These are phyloP conservation scores for Julus scandinavius DNA, from an alignment of 2,888 invertebrate genomes.

Conservation along the genomic window DNA sequence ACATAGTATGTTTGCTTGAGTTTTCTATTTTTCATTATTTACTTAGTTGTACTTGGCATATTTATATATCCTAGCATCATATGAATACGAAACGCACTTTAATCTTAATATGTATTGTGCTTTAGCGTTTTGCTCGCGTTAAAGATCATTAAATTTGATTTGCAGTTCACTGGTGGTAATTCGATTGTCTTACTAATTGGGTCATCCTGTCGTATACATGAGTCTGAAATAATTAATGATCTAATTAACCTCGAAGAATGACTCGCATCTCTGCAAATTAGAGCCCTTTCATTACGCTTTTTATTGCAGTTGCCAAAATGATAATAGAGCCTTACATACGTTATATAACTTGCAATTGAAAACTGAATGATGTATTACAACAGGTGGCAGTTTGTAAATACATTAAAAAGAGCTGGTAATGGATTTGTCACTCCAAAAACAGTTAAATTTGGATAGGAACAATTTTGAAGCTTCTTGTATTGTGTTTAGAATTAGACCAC, in stretches of 20 bases:
- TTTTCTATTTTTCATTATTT: conserved; percentile 11
- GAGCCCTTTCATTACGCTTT: background rate
- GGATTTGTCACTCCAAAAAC: background rate
- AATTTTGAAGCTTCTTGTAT: too few relatives aligned
- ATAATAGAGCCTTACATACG: background rate
- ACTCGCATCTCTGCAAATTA: background rate
- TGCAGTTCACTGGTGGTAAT: background rate
- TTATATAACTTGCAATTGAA: background rate
- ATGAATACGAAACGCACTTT: background rate
- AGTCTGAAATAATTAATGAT: conserved; percentile 28
- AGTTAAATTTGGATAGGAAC: too few relatives aligned
- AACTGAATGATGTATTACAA: background rate
- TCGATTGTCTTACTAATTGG: conserved; percentile 11
- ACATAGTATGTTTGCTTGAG: background rate
- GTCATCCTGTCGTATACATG: background rate
- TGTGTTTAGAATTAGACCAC: too few relatives aligned
- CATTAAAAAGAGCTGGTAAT: background rate
- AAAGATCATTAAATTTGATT: conserved; percentile 6
- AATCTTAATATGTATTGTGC: background rate
- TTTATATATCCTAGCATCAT: background rate
- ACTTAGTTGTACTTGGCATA: background rate
- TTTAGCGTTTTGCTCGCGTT: background rate
- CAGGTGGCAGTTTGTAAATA: background rate
- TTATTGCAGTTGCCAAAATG: background rate
- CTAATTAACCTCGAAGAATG: conserved; percentile 28